These are phyloP conservation scores for Procambarus virginalis DNA, from an alignment of 1,140 invertebrate genomes.

Conservation along the genomic window DNA sequence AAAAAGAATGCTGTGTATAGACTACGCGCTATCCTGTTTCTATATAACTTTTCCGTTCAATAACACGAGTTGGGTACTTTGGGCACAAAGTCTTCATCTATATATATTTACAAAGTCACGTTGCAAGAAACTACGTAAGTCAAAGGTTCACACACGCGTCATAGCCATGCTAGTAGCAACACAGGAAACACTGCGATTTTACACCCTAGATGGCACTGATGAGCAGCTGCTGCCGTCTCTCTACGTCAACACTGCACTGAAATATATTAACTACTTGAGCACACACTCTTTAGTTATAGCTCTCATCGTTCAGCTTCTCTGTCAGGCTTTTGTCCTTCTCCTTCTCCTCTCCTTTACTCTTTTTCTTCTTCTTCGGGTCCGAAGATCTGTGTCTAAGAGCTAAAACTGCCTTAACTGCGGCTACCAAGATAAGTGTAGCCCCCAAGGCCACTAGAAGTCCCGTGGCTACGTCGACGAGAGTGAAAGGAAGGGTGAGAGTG, in stretches of 20 bases:
- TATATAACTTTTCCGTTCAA: too few species aligned
- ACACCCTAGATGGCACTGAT: background rate
- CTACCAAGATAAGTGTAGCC: slow-evolving; percentile 26
- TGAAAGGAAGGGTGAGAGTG: slow-evolving; percentile 57
- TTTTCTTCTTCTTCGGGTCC: background rate
- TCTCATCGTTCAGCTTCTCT: slow-evolving; percentile 29
- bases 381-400: background rate
- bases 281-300: slow-evolving; percentile 5
- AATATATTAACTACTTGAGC: background rate
- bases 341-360: background rate
- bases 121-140: too few species aligned
- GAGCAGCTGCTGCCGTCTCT: background rate
- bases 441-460: slow-evolving; percentile 25
- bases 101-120: background rate
- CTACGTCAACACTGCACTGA: background rate
- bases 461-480: slow-evolving; percentile 34
- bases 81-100: background rate
- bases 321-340: slow-evolving; percentile 27
- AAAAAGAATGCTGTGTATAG: too few species aligned
- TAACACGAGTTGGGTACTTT: too few species aligned
- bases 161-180: too few species aligned
- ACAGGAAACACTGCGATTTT: background rate
- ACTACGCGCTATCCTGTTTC: too few species aligned
- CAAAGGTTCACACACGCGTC: too few species aligned
- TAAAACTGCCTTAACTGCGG: slow-evolving; percentile 15